Percentiles rank a stretch among this genome's conserved stretches.
phyloP scores from a whole-genome alignment of 2,113 vertebrate genomes.

The Ptychochromis oligacanthus region DNA sequence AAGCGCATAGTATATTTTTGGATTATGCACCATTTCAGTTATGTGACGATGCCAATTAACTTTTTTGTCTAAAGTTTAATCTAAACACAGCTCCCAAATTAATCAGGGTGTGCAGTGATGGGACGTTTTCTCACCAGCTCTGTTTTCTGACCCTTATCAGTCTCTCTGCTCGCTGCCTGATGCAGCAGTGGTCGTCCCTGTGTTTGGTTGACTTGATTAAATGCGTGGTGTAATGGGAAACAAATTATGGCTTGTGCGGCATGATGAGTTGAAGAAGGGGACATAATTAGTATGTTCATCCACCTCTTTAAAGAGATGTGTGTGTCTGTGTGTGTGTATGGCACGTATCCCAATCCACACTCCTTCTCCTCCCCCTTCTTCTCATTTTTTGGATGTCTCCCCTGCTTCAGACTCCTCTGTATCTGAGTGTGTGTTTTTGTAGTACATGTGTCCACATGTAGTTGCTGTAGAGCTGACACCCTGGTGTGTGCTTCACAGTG shows the following conservation, averaged over 20 bases:
- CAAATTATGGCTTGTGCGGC: slow-evolving; percentile 69
- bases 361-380: slow-evolving; percentile 6
- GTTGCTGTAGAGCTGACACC: not conserved
- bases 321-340: not conserved
- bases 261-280: slow-evolving; percentile 58
- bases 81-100: not conserved
- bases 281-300: slow-evolving; percentile 64
- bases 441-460: not conserved
- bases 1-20: not conserved
- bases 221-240: slow-evolving; percentile 72
- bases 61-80: not conserved
- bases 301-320: slow-evolving; percentile 38
- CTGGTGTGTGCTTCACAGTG: slow-evolving; percentile 19
- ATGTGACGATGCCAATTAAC: not conserved
- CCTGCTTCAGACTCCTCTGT: not conserved
- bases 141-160: slow-evolving; percentile 16
- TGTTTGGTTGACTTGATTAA: slow-evolving; percentile 62
- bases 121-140: not conserved
- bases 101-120: slow-evolving; percentile 7
- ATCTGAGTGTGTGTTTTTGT: not conserved
- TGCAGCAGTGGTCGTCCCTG: slow-evolving; percentile 3
- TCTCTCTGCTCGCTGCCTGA: not conserved
- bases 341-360: slow-evolving; percentile 25
- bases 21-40: not conserved
- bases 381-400: slow-evolving; percentile 29